Base-by-base conservation (phyloP, 2,888 invertebrate genomes). In the Disparrhopalites patrizii region DNA sequence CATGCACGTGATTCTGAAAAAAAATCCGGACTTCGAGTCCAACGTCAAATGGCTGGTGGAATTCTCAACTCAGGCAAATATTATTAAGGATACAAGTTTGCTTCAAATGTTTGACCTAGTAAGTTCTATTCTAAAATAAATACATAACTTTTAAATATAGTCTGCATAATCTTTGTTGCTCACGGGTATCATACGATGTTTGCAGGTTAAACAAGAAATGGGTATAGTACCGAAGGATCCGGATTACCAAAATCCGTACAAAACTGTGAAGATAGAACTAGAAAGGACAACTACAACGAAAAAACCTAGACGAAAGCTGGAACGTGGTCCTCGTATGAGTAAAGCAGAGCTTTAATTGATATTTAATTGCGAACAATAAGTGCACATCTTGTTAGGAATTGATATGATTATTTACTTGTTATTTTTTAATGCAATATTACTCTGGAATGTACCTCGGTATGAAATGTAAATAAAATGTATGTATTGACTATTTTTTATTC, bases 171-270 rank as follows among this genome's bases (percentile, higher is more conserved):
- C 28, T 28, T 25, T 47, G 30, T 43, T 25, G 36, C 13, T 31
- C n/a, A 15, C 4, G n/a, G n/a, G 2, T 28, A 50, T 2, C 3
- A 25, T 62, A n/a, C n/a, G n/a, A 7, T 30, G 3, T 28, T 18
- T 60, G 8, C 36, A 71, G 71, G 71, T 70, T n/a, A 70, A 71
- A 31, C 73, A 73, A 67, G 73, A 73, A 62, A 38, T 73, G 2
- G 68, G 69, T 27, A 66, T 73, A 51, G 63, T 73, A 43, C 71
- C 71, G 3, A 73, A 58, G 50, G 68, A 71, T 28, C 62, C 70
- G 1, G 68, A 73, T 38, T 73, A 70, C 55, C 68, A 69, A 23
- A 73, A 73, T 65, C 73, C 73, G 1, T 73, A 73, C 58, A 68
- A 70, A 43, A 40, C 60, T 23, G 62, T 63, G 28, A 68, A 67